phyloP scores from a whole-genome alignment of 2,797 vertebrate genomes.

The Pangasius mekongensis region DNA sequence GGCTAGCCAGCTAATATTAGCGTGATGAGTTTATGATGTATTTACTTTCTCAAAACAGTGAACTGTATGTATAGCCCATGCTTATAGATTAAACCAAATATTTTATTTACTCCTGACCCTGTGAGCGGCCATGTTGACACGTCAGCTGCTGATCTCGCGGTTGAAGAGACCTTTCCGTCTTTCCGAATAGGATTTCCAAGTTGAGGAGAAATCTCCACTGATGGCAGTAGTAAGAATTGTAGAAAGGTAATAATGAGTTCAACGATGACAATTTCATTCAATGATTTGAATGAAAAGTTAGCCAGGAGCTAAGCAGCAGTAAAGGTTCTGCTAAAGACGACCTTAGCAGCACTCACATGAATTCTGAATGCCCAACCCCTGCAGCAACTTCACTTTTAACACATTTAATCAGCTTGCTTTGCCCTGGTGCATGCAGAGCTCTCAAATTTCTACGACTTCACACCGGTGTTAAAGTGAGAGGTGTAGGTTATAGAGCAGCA shows the following conservation, averaged over 20 bases:
- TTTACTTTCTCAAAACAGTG: neutral
- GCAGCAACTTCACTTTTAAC: slow-evolving; percentile 1
- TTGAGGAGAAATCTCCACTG: neutral
- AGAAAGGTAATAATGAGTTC: slow-evolving; percentile 49
- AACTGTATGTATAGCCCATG: neutral
- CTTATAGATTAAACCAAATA: neutral
- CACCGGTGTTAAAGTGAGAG: neutral
- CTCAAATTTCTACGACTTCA: neutral
- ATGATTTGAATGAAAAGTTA: slow-evolving; percentile 8
- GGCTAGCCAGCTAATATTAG: neutral
- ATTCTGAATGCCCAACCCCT: neutral
- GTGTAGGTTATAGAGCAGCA: slow-evolving; percentile 20
- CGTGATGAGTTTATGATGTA: neutral
- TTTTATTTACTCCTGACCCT: neutral
- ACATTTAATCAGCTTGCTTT: neutral
- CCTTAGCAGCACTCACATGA: neutral
- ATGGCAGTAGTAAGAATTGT: slow-evolving; percentile 34
- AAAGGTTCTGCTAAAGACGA: neutral
- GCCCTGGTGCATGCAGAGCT: neutral
- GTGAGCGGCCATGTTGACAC: neutral
- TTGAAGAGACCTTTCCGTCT: neutral
- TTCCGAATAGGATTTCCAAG: neutral
- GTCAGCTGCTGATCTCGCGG: neutral
- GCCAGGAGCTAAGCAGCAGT: neutral
- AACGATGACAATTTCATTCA: neutral